Evolutionary conservation across 1,140 invertebrate species (phyloP), one percentile per base, ranked within the genome.

Genomic region (Drosophila funebris): DNA sequence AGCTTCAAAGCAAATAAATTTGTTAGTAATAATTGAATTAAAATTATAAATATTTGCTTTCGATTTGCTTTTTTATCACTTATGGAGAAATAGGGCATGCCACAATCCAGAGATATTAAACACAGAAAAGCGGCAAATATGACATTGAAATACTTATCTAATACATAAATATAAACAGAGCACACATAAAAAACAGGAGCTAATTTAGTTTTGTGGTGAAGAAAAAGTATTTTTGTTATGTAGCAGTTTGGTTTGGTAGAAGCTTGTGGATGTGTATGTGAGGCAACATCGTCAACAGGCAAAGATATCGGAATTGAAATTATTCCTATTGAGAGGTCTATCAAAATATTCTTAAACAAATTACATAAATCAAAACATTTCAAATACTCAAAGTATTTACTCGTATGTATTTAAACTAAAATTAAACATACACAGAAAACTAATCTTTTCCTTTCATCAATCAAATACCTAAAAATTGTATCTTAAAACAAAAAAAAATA

Each of bases 1-100:
- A 88, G 83, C 83, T 88, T 83, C 73, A 78, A 70, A 87, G 83
- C 83, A 88, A 78, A 63, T 53, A 33, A 82, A 76, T 79, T 74
- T 76, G 83, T 87, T 87, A 87, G 83, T 88, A 87, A 41, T 37
- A 83, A 76, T 64, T 52, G 52, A 70, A 62, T 56, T 44, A 9
- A 73, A 73, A 73, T 62, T 16, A 67, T 27, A 72, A 63, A 68
- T 44, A 58, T 44, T 69, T 39, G 36, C 8, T 61, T 58, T 58
- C 22, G 27, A 16, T 64, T 48, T 37, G 63, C 53, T 63, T 37
- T 52, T 39, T 16, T 24, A 58, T 61, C 53, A 16, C 24, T 56
- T 69, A 77, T 58, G n/a, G 16, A 53, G 66, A 82, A 54, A 46
- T 62, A 78, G 77, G 48, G 37, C 82, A 85, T 81, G 82, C 82